Evolutionary conservation across 2,888 invertebrate genomes (phyloP), one percentile per base, ranked within the genome.

Genomic region (Sesia bembeciformis): DNA sequence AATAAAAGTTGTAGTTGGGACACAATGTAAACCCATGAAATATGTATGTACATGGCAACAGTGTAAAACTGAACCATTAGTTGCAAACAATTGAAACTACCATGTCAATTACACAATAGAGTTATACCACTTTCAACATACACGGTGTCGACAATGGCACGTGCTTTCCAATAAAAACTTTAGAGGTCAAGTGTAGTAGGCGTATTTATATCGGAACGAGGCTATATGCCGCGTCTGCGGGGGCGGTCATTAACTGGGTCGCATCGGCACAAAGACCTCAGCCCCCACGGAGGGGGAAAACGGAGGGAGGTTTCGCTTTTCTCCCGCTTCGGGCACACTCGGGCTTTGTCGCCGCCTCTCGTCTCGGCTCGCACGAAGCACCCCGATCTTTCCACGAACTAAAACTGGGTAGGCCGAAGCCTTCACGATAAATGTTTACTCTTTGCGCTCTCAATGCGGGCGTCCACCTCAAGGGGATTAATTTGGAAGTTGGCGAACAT

Each of bases 101-200:
- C 8, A 61, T 60, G 62, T 66, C 58, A 62, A 63, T 68, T 64
- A 67, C 59, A 60, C 58, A 62, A 68, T 57, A 56, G 56, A 57
- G 52, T 57, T 55, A 62, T 72, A 78, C 76, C 81, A 78, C 84
- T 84, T 81, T 80, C 80, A 78, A 78, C 71, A 75, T 54, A 57
- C 67, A 74, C 77, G 75, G 73, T 82, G 78, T 81, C 75, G 74
- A 74, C 76, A 74, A 72, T 72, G 73, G 81, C 85, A 84, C 86
- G 84, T 87, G 87, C 75, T 84, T 84, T 85, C 80, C 84, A 86
- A 88, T 87, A 88, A 88, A 88, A 89, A 87, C 83, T 87, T 88
- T 88, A 79, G 87, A 88, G 88, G 88, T 89, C 88, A 89, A 89
- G 88, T 88, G 88, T 88, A 88, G 87, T 86, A 84, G 86, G 87